These are phyloP conservation scores for Ginglymostoma cirratum DNA, from an alignment of 2,113 vertebrate species.

Conservation along the genomic window DNA sequence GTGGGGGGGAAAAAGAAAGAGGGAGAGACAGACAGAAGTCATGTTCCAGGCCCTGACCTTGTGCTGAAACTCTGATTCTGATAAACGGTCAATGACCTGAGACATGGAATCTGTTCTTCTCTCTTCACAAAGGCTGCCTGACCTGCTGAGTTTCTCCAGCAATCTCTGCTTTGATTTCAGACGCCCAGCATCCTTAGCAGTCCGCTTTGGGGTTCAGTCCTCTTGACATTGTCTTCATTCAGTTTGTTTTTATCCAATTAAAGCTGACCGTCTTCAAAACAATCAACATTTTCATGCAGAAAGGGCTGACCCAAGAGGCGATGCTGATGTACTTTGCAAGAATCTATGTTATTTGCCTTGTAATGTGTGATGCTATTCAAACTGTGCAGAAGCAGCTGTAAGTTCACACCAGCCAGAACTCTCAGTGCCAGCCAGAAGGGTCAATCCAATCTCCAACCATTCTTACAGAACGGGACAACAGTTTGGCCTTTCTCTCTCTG, in stretches of 20 bases:
- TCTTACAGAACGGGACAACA: too few relatives aligned
- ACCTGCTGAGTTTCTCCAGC: too few relatives aligned
- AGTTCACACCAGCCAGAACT: background rate
- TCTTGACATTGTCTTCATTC: background rate
- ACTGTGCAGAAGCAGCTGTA: background rate
- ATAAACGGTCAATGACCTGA: too few relatives aligned
- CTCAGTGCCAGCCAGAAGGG: background rate
- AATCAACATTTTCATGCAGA: background rate
- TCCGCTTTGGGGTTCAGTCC: background rate
- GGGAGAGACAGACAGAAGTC: too few relatives aligned
- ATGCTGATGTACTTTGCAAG: slow-evolving; percentile 1
- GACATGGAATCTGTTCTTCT: too few relatives aligned
- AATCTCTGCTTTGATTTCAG: background rate
- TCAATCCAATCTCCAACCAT: too few relatives aligned
- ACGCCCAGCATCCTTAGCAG: background rate
- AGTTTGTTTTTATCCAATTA: background rate
- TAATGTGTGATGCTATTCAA: slow-evolving; percentile 12
- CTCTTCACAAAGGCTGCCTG: too few relatives aligned
- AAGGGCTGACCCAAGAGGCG: background rate
- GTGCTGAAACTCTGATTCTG: too few relatives aligned
- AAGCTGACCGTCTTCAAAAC: background rate
- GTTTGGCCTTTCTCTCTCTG: background rate
- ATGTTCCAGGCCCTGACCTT: too few relatives aligned
- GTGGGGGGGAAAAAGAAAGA: too few relatives aligned
- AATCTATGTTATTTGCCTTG: background rate